phyloP scores from a whole-genome alignment of 2,888 invertebrate genomes.

The Athetis lepigone region DNA sequence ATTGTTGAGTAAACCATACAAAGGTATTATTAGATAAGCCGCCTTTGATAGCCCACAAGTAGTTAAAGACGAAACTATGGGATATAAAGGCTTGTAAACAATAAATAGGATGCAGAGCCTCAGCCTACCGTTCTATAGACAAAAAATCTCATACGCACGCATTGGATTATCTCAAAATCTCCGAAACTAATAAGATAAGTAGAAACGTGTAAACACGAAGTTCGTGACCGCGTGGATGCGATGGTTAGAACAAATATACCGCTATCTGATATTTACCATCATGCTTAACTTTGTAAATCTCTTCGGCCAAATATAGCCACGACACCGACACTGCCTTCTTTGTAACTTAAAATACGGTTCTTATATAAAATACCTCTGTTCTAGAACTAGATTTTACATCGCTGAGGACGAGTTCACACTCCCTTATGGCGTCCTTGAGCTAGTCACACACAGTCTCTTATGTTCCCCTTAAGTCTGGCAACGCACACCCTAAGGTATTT shows the following conservation, averaged over 20 bases:
- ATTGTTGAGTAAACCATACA: slow-evolving; percentile 3
- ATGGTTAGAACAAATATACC: slow-evolving; percentile 38
- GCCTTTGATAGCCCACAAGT: no score
- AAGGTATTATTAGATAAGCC: not conserved
- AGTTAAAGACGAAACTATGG: no score
- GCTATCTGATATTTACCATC: slow-evolving; percentile 37
- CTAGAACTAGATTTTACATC: slow-evolving; percentile 18
- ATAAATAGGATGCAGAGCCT: not conserved
- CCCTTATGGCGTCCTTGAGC: slow-evolving; percentile 46
- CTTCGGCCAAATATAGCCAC: slow-evolving; percentile 17
- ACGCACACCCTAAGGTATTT: slow-evolving; percentile 14
- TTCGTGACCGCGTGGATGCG: slow-evolving; percentile 36
- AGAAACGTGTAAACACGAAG: slow-evolving; percentile 26
- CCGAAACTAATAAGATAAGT: slow-evolving; percentile 22
- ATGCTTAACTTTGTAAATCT: slow-evolving; percentile 26
- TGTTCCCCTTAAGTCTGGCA: slow-evolving; percentile 30
- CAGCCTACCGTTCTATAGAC: not conserved
- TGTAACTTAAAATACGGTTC: not conserved
- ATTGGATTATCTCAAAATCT: slow-evolving; percentile 1
- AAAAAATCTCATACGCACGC: not conserved
- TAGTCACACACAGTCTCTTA: slow-evolving; percentile 12
- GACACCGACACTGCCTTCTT: not conserved
- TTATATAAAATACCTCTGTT: slow-evolving; percentile 2
- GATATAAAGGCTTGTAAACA: no score
- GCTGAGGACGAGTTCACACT: slow-evolving; percentile 14